A percentile compares a stretch with the other conserved stretches of the same genome.
Conservation (phyloP, 2,797 vertebrate species). For the Carcharodon carcharias region DNA sequence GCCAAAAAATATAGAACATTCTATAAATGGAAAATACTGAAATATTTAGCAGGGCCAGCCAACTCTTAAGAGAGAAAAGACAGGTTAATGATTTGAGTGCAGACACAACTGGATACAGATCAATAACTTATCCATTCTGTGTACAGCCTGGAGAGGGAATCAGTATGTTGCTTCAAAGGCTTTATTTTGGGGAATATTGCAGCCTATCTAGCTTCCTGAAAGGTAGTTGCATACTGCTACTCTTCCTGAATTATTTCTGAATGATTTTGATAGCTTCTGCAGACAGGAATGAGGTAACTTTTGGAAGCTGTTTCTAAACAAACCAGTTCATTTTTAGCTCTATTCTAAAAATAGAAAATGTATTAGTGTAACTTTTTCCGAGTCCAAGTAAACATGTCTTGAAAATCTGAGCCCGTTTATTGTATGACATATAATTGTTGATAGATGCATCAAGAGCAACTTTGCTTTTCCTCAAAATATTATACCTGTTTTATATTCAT, state of each 20-base stretch:
- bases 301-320: neutral
- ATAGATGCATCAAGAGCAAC: neutral
- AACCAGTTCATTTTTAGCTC: neutral
- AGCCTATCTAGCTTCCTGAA: neutral
- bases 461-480: neutral
- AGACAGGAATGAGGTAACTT: neutral
- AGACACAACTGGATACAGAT: neutral
- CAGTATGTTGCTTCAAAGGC: neutral
- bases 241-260: neutral
- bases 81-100: neutral
- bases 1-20: too few relatives aligned
- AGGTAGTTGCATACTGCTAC: neutral
- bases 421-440: neutral
- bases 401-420: neutral
- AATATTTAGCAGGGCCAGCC: neutral
- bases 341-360: neutral
- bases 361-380: neutral
- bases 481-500: neutral
- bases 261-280: neutral
- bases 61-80: neutral
- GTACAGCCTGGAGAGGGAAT: neutral
- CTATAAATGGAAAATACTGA: neutral
- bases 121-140: neutral
- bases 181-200: neutral
- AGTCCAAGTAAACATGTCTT: neutral